Conservation (phyloP, 2,797 vertebrate species). For the Pangasius sanitwongsei region DNA sequence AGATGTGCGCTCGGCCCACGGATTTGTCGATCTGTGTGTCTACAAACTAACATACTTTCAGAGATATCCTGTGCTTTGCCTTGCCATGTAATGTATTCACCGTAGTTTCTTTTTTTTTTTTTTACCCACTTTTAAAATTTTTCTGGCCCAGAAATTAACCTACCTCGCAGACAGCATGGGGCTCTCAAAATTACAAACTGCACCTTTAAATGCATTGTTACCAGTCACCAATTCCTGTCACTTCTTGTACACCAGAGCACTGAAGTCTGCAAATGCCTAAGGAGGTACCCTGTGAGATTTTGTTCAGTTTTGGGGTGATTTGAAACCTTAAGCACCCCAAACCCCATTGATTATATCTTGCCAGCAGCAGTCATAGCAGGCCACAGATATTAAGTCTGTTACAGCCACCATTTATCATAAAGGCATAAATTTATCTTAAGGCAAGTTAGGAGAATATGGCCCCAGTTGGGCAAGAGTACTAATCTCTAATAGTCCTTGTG, state of each 20-base stretch:
- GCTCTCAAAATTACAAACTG: neutral
- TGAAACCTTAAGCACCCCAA: neutral
- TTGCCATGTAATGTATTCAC: neutral
- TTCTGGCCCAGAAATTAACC: neutral
- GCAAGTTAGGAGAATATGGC: neutral
- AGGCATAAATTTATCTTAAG: neutral
- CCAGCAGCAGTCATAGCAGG: neutral
- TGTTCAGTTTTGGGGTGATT: neutral
- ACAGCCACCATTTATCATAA: neutral
- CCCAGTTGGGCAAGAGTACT: neutral
- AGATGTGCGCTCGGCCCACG: neutral
- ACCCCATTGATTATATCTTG: neutral
- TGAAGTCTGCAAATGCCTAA: neutral
- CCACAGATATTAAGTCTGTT: neutral
- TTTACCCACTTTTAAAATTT: neutral
- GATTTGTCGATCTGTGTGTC: neutral
- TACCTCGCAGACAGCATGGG: neutral
- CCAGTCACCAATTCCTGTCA: no score
- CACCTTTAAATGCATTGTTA: slow-evolving; percentile 9
- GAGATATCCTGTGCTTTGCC: neutral
- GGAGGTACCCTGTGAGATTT: neutral
- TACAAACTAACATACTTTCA: neutral
- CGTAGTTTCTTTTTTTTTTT: no score
- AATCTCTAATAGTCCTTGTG: neutral
- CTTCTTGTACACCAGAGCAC: neutral